These are phyloP conservation scores for Drosophila paramelanica DNA, from an alignment of 2,888 invertebrate species.

Conservation along the genomic window DNA sequence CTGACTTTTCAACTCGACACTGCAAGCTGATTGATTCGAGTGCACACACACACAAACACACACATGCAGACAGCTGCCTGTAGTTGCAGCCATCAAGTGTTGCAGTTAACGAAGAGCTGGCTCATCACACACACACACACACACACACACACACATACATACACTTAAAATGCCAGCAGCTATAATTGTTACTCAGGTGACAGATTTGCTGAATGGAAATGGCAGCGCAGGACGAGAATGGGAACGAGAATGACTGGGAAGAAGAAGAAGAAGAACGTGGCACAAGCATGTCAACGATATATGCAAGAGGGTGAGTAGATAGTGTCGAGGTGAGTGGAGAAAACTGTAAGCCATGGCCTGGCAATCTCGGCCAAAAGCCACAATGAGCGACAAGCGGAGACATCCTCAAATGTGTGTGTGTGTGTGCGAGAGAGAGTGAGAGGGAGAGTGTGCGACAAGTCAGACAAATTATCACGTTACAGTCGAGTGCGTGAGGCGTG, in stretches of 20 bases:
- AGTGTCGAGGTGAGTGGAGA: not conserved
- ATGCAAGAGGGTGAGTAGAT: conserved; percentile 5
- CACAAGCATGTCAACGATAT: conserved; percentile 57
- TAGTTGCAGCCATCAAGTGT: conserved; percentile 49
- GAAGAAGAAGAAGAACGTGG: conserved; percentile 20
- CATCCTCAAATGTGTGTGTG: conserved; percentile 23
- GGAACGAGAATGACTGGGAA: conserved; percentile 10
- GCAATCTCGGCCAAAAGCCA: conserved; percentile 60
- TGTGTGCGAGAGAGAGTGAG: conserved; percentile 29
- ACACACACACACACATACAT: conserved; percentile 25
- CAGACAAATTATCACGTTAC: conserved; percentile 83
- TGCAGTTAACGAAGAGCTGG: conserved; percentile 64
- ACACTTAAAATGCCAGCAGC: conserved; percentile 80
- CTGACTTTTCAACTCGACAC: conserved; percentile 48
- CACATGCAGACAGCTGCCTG: conserved; percentile 14
- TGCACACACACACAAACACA: conserved; percentile 16
- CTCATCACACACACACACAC: conserved; percentile 29
- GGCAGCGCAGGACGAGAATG: conserved; percentile 50
- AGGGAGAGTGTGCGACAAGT: conserved; percentile 62
- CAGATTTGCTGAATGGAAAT: conserved; percentile 77
- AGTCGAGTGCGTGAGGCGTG: conserved; percentile 80
- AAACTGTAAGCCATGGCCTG: conserved; percentile 53
- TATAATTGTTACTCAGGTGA: conserved; percentile 82
- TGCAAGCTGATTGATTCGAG: conserved; percentile 70
- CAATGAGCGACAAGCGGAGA: conserved; percentile 52